Evolutionary conservation across 2,797 vertebrate species (phyloP).

Genomic region (Hypotaenidia philippensis): DNA sequence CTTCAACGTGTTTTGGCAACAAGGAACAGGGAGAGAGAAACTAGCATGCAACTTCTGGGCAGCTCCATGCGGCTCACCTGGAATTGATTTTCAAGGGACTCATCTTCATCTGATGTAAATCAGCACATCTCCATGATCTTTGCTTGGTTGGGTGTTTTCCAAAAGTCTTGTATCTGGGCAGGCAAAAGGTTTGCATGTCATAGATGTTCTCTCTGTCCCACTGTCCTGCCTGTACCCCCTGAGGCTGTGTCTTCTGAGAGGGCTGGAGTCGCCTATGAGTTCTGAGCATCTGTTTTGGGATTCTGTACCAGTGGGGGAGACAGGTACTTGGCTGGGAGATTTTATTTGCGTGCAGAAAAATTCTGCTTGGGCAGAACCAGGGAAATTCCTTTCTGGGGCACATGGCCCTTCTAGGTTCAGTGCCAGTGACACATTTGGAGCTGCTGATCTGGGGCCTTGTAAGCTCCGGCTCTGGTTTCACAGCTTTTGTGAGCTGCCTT

Average conservation of each 20-base stretch:
- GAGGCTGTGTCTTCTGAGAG: not conserved
- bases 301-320: not conserved
- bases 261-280: not conserved
- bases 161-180: not conserved
- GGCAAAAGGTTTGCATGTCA: not conserved
- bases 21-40: not conserved
- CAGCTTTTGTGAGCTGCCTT: slow-evolving; percentile 46
- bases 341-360: slow-evolving; percentile 3
- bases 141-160: not conserved
- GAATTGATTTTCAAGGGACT: not conserved
- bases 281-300: not conserved
- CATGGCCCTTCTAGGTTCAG: not conserved
- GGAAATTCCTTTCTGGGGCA: slow-evolving; percentile 28
- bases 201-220: not conserved
- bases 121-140: not conserved
- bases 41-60: not conserved
- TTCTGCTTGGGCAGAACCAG: slow-evolving; percentile 1
- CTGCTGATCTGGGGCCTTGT: not conserved
- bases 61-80: slow-evolving; percentile 22
- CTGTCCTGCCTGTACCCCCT: not conserved
- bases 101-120: slow-evolving; percentile 14
- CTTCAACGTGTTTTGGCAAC: slow-evolving; percentile 25
- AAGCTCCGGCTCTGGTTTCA: not conserved
- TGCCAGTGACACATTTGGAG: slow-evolving; percentile 38
- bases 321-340: not conserved